Conservation (phyloP, 2,888 invertebrate genomes). For the Chrysolina oricalcia region DNA sequence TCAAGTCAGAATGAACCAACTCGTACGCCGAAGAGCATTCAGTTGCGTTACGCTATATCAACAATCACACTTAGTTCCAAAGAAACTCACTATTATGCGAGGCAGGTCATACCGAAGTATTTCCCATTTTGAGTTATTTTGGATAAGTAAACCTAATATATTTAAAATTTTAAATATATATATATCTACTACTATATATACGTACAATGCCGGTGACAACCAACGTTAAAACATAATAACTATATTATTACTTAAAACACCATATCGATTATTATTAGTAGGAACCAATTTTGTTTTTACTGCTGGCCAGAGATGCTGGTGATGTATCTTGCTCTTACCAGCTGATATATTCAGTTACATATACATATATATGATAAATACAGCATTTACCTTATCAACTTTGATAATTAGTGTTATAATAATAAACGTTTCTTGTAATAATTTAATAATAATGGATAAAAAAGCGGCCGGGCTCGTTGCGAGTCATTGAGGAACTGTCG, state of each 20-base stretch:
- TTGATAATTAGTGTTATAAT: constrained; percentile 71
- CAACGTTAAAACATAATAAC: constrained; percentile 72
- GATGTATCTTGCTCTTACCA: constrained; percentile 63
- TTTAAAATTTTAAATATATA: constrained; percentile 73
- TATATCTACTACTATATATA: constrained; percentile 73
- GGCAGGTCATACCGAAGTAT: constrained; percentile 77
- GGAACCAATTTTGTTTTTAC: constrained; percentile 70
- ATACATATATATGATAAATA: constrained; percentile 72
- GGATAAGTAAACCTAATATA: constrained; percentile 73
- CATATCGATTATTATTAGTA: constrained; percentile 73
- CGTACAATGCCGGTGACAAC: constrained; percentile 72
- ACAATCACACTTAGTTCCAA: constrained; percentile 86
- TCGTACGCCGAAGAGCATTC: constrained; percentile 42
- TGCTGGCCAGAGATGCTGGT: constrained; percentile 66
- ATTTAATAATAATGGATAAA: constrained; percentile 72
- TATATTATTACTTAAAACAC: constrained; percentile 72
- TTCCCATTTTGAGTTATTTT: constrained; percentile 74
- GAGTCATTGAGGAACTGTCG: constrained; percentile 70
- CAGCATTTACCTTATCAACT: constrained; percentile 72
- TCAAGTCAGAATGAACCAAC: constrained; percentile 7
- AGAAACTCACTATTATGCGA: constrained; percentile 85
- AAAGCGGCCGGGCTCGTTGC: constrained; percentile 69
- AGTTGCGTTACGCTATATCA: constrained; percentile 70
- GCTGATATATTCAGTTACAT: constrained; percentile 71
- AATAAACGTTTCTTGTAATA: constrained; percentile 71